Percentiles rank a stretch among this genome's conserved stretches.
phyloP scores from a whole-genome alignment of 2,797 vertebrate species.

The Centroberyx gerrardi region DNA sequence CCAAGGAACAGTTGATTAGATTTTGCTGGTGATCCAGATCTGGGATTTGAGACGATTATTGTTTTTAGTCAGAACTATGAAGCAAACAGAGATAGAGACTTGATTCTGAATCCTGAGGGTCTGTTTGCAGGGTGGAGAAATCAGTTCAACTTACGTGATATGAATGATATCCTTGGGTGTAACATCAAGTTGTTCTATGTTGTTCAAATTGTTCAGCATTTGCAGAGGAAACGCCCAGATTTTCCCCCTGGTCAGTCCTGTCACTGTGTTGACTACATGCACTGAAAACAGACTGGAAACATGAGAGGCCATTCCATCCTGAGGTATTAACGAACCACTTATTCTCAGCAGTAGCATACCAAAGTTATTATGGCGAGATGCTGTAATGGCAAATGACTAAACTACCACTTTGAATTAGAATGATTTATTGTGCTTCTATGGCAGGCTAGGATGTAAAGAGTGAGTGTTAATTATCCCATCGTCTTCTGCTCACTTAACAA shows the following conservation, averaged over 20 bases:
- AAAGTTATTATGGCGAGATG: slow-evolving; percentile 50
- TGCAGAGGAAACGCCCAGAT: neutral
- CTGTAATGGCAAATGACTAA: slow-evolving; percentile 49
- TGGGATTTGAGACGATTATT: no score
- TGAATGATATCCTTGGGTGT: no score
- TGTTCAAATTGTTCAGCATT: no score
- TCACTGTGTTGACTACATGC: slow-evolving; percentile 1
- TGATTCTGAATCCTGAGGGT: neutral
- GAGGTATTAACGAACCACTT: slow-evolving; percentile 37
- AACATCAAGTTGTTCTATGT: no score
- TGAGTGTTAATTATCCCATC: slow-evolving; percentile 67
- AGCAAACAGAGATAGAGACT: neutral
- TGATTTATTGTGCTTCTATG: slow-evolving; percentile 46
- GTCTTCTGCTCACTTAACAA: slow-evolving; percentile 45
- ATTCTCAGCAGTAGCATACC: slow-evolving; percentile 55
- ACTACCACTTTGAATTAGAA: slow-evolving; percentile 60
- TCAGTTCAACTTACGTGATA: no score
- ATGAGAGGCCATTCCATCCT: slow-evolving; percentile 31
- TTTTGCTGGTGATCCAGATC: no score
- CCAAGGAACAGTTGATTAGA: no score
- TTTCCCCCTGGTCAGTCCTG: neutral
- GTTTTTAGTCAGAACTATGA: neutral
- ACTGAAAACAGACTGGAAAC: slow-evolving; percentile 38
- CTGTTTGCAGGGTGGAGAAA: no score
- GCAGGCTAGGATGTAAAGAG: slow-evolving; percentile 58